phyloP scores from a whole-genome alignment of 1,140 invertebrate genomes.

The Magallana angulata region DNA sequence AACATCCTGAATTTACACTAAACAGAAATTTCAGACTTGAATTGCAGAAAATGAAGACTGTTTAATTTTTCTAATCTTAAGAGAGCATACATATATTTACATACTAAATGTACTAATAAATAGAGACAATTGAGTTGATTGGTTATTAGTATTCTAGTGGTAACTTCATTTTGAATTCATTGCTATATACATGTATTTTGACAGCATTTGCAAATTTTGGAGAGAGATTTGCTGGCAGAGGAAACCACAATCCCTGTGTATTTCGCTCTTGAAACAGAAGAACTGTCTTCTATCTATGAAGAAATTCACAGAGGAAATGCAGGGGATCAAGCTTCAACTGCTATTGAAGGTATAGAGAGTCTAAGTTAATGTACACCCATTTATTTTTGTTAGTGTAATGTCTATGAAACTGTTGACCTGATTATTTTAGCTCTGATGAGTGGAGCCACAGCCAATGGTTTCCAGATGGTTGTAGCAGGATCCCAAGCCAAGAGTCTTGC shows the following conservation, averaged over 20 bases:
- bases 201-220: constrained; percentile 88
- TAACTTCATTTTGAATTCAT: too few species aligned
- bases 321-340: constrained; percentile 83
- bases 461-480: constrained; percentile 89
- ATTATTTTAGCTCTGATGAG: constrained; percentile 86
- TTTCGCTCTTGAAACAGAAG: constrained; percentile 86
- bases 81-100: too few species aligned
- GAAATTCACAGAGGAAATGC: constrained; percentile 85
- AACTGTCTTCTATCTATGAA: constrained; percentile 88
- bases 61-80: too few species aligned
- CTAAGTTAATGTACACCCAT: not conserved
- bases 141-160: too few species aligned
- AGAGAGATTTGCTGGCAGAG: constrained; percentile 87
- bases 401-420: not conserved
- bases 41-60: too few species aligned
- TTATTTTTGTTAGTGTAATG: not conserved
- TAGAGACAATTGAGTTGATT: too few species aligned
- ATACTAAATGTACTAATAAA: too few species aligned
- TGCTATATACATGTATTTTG: not conserved
- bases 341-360: constrained; percentile 82
- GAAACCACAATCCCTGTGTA: constrained; percentile 90
- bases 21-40: too few species aligned
- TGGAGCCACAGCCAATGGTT: constrained; percentile 94
- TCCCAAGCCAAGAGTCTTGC: constrained; percentile 85
- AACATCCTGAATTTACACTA: too few species aligned